These are phyloP conservation scores for Rhynchomys soricoides DNA, from an alignment of 2,113 vertebrate genomes.

Conservation along the genomic window DNA sequence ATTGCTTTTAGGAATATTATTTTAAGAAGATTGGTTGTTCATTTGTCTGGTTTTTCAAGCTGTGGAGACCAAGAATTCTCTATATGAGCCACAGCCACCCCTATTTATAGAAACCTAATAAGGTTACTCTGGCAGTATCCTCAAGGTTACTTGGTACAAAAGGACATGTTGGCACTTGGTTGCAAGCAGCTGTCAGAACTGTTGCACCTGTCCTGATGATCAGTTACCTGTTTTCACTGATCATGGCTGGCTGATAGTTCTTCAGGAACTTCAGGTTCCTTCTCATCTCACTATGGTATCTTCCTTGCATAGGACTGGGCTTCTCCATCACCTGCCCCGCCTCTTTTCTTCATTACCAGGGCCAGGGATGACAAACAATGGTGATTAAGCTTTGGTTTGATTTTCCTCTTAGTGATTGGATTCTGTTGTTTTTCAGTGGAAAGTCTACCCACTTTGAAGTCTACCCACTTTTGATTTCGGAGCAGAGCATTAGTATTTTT, in stretches of 20 bases:
- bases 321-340: background rate
- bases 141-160: background rate
- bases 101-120: background rate
- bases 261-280: background rate
- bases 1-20: background rate
- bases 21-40: background rate
- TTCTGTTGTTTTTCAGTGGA: background rate
- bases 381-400: background rate
- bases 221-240: background rate
- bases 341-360: background rate
- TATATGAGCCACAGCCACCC: background rate
- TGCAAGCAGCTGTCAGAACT: too few species aligned
- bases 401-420: background rate
- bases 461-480: conserved; percentile 34
- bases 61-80: background rate
- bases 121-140: background rate
- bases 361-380: background rate
- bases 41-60: background rate
- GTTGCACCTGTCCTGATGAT: background rate
- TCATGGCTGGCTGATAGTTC: background rate
- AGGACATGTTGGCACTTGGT: too few species aligned
- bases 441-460: background rate
- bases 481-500: background rate
- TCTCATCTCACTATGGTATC: background rate
- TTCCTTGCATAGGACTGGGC: background rate